Conservation (phyloP, 2,888 invertebrate genomes). For the Polylopha cassiicola region DNA sequence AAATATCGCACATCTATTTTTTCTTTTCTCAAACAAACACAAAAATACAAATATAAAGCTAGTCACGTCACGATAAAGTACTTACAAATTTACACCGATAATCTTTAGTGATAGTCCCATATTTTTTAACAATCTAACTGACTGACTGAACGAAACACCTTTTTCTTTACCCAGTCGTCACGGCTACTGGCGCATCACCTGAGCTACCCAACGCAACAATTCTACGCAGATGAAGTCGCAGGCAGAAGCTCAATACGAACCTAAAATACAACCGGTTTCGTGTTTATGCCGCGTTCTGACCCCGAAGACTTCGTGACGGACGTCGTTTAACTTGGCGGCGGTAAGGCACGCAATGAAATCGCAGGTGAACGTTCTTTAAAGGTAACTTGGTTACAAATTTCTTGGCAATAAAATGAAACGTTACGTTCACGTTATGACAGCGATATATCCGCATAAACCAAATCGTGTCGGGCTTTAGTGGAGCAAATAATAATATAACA, state of each 20-base stretch:
- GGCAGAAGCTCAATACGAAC: conserved; percentile 23
- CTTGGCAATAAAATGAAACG: conserved; percentile 46
- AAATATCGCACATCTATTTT: too few species aligned
- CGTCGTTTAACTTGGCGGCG: conserved; percentile 42
- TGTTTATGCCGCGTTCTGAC: conserved; percentile 52
- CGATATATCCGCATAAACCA: conserved; percentile 36
- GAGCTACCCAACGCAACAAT: too few species aligned
- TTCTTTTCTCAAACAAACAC: too few species aligned
- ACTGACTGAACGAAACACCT: too few species aligned
- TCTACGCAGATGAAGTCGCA: too few species aligned
- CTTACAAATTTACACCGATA: too few species aligned
- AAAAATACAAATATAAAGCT: too few species aligned
- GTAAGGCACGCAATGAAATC: conserved; percentile 51
- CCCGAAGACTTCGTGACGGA: conserved; percentile 56
- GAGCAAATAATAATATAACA: conserved; percentile 31
- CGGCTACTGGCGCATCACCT: too few species aligned
- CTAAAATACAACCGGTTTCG: conserved; percentile 47
- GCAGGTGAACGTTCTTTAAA: conserved; percentile 49
- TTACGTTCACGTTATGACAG: conserved; percentile 48
- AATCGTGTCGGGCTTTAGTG: conserved; percentile 38
- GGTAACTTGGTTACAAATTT: conserved; percentile 46
- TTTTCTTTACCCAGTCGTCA: too few species aligned
- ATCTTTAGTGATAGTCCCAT: conserved; percentile 4
- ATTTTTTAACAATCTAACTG: too few species aligned
- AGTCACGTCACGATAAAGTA: too few species aligned